A percentile compares a stretch with the other conserved stretches of the same genome.
phyloP scores from a whole-genome alignment of 2,797 vertebrate species.

The Hoplostethus mediterraneus region DNA sequence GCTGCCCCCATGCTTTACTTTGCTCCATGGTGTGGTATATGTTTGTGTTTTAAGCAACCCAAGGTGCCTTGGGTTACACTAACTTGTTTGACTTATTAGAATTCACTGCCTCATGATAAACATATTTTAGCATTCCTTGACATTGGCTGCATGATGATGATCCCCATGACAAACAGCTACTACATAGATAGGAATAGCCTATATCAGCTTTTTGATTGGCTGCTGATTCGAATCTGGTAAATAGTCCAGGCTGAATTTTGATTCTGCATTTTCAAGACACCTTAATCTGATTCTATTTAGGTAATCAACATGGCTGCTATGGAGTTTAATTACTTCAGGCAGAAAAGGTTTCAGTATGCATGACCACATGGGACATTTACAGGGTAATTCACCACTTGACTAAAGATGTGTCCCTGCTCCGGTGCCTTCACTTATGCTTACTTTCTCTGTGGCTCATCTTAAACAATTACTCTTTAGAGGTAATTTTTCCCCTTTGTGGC shows the following conservation, averaged over 20 bases:
- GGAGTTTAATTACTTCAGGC: constrained; percentile 25
- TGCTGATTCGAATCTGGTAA: constrained; percentile 1
- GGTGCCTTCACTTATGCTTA: constrained; percentile 34
- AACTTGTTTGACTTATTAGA: constrained; percentile 11
- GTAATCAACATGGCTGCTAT: constrained; percentile 30
- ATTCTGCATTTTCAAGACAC: constrained; percentile 20
- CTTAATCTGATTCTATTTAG: constrained; percentile 32
- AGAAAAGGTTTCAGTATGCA: constrained; percentile 17
- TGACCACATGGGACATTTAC: constrained; percentile 34
- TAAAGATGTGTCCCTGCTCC: constrained; percentile 36
- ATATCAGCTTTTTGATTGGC: constrained; percentile 36
- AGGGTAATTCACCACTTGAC: constrained; percentile 34
- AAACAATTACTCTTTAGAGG: constrained; percentile 62
- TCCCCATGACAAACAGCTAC: not conserved
- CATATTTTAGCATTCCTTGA: not conserved
- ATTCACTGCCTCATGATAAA: constrained; percentile 11
- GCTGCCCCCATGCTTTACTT: constrained; percentile 22
- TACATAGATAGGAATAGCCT: constrained; percentile 7
- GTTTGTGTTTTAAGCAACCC: constrained; percentile 38
- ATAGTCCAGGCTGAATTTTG: constrained; percentile 25
- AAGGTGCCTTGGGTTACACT: constrained; percentile 7
- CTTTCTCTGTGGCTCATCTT: constrained; percentile 51
- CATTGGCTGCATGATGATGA: not conserved
- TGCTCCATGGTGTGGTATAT: not conserved
- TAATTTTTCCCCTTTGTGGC: constrained; percentile 69